Base-by-base conservation (phyloP, 1,140 invertebrate genomes). In the Tachypleus tridentatus region DNA sequence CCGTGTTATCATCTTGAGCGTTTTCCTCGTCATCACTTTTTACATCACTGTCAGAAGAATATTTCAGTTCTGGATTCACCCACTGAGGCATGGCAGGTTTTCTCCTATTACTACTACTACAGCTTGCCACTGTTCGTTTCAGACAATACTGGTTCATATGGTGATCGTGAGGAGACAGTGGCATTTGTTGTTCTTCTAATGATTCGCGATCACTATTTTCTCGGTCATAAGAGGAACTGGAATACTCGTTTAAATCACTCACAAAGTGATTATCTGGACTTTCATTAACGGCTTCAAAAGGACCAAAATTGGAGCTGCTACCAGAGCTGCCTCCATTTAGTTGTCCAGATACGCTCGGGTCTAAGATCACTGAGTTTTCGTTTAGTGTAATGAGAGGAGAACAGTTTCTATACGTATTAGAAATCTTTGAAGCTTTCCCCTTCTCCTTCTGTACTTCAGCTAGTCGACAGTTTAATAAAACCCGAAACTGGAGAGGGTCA, bases 1-100 rank as follows among this genome's bases (percentile, higher is more conserved):
- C 60, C 10, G 69, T 66, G 56, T 61, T 61, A 48, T 70, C 69
- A 52, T 68, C 64, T 10, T 49, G 58, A n/a, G 62, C 63, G 51
- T 69, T 67, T 1, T 61, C 61, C 4, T 59, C 59, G 8, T 70
- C 66, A 49, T 64, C 63, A 51, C 53, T 50, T n/a, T 70, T 64
- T 57, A 69, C 72, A 8, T 70, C 68, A 51, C 63, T 71, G 5
- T 75, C 75, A 57, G 69, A 67, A 49, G 72, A 73, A 68, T 90
- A 85, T 74, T 92, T 87, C 84, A 89, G 89, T 62, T 93, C 91
- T 3, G 91, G 93, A 76, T 95, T 95, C 0, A 97, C 92, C 91
- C 94, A 97, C 77, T 97, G 93, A 0, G 95, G 95, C 52, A 93
- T 91, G 0, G 91, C 91, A 1, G 93, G 90, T 79, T 97, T 98